These are phyloP conservation scores for Danionella cerebrum DNA, from an alignment of 2,113 vertebrate species.

Conservation along the genomic window DNA sequence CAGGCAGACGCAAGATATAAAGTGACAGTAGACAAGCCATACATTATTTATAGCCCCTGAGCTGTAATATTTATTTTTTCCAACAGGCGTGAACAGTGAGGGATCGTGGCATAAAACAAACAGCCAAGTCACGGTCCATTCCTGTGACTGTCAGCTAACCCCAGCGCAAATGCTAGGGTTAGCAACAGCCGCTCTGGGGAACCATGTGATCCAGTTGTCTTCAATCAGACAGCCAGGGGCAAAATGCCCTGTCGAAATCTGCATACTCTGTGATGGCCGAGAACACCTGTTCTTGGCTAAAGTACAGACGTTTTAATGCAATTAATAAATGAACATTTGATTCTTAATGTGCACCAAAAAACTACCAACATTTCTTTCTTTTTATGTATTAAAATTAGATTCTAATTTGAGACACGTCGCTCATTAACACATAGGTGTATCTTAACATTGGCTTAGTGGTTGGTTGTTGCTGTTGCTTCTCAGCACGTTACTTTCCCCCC, in stretches of 20 bases:
- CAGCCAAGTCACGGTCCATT: slow-evolving; percentile 62
- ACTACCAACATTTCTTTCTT: too few relatives aligned
- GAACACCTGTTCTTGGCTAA: slow-evolving; percentile 19
- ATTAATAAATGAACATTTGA: not conserved
- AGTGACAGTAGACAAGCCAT: slow-evolving; percentile 73
- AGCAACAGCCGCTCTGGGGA: not conserved
- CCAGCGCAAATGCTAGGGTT: not conserved
- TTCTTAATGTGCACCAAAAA: too few relatives aligned
- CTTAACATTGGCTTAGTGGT: not conserved
- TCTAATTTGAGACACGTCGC: too few relatives aligned
- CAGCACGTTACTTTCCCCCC: too few relatives aligned
- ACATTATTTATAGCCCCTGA: slow-evolving; percentile 70
- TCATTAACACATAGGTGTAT: too few relatives aligned
- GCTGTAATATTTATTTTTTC: slow-evolving; percentile 65
- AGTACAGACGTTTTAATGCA: not conserved
- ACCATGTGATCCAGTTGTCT: not conserved
- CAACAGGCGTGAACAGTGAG: slow-evolving; percentile 58
- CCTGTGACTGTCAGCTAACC: slow-evolving; percentile 55
- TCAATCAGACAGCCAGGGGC: slow-evolving; percentile 25
- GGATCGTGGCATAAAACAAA: slow-evolving; percentile 68
- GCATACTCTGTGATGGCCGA: not conserved
- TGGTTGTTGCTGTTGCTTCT: too few relatives aligned
- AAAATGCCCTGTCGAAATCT: slow-evolving; percentile 17
- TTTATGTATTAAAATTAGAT: too few relatives aligned
- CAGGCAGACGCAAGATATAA: slow-evolving; percentile 65